Evolutionary conservation across 2,888 invertebrate genomes (phyloP), one percentile per base, ranked within the genome.

Genomic region (Drosophila melanosoma): DNA sequence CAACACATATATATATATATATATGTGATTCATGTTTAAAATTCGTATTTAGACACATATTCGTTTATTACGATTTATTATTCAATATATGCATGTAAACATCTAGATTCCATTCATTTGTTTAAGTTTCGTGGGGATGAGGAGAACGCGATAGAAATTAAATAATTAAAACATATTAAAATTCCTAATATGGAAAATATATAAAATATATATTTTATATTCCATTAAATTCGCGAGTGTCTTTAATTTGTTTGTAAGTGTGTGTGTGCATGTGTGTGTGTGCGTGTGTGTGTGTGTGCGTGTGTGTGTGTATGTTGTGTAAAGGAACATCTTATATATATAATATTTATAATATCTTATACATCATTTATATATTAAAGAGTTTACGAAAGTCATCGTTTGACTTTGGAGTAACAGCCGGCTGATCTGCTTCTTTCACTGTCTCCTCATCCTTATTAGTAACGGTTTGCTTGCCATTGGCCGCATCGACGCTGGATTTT

Each of bases 361-460:
- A 49, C 35, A 45, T 42, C 54, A 42, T 42, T 65, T 76, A 69
- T 10, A 60, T 54, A 57, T 80, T 69, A 26, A 92, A 83, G 48
- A 92, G 72, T 77, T 92, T 92, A 23, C 93, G 91, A 81, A 93
- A 93, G 74, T 93, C 92, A 42, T 90, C 93, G 65, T 93, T 93
- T 7, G 92, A 89, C 76, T 91, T 76, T 20, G 82, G 72, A 7
- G 73, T 74, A 45, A 68, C 58, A 7, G 71, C 54, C 45, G 62
- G 26, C 36, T 20, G 36, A 7, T 49, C 45, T 15, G 38, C 17
- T 26, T 62, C 62, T 20, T n/a, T 42, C 5, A 15, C 53, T 8
- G 12, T 11, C 45, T 49, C 48, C 26, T 20, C 36, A 12, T 49
- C 58, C 12, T 45, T 56, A 33, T 59, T 36, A 45, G 26, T 8